These are phyloP conservation scores for Caenorhabditis sp. DNA, from an alignment of 2,888 invertebrate genomes.

Conservation along the genomic window DNA sequence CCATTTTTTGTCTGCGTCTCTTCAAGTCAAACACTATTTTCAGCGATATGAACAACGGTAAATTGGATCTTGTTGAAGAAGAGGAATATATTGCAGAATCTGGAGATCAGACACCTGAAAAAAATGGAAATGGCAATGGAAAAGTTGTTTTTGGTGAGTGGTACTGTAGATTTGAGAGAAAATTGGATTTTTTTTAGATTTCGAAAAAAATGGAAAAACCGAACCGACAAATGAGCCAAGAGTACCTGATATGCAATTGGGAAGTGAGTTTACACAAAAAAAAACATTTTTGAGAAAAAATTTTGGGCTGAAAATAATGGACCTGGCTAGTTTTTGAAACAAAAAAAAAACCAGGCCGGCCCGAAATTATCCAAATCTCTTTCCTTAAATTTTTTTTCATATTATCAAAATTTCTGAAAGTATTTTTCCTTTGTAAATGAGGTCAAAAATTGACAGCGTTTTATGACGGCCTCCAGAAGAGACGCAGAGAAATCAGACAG, in stretches of 20 bases:
- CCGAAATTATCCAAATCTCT: no score
- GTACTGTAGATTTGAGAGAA: not conserved
- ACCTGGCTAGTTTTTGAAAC: no score
- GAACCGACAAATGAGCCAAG: conserved; percentile 40
- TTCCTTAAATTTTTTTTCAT: no score
- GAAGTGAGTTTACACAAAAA: conserved; percentile 56
- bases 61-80: conserved; percentile 43
- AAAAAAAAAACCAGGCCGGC: no score
- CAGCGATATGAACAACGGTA: conserved; percentile 12
- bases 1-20: not conserved
- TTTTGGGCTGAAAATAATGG: not conserved
- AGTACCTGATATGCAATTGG: conserved; percentile 69
- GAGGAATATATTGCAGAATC: conserved; percentile 60
- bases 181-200: conserved; percentile 1
- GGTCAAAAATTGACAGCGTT: no score
- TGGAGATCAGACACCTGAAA: conserved; percentile 51
- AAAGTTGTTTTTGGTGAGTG: not conserved
- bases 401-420: no score
- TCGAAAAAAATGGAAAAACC: not conserved
- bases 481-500: no score
- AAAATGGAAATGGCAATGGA: not conserved
- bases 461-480: no score
- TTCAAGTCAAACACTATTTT: not conserved
- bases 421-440: no score
- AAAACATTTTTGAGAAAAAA: not conserved